Evolutionary conservation across 2,797 vertebrate genomes (phyloP).

Genomic region (Anisognathus igniventris): DNA sequence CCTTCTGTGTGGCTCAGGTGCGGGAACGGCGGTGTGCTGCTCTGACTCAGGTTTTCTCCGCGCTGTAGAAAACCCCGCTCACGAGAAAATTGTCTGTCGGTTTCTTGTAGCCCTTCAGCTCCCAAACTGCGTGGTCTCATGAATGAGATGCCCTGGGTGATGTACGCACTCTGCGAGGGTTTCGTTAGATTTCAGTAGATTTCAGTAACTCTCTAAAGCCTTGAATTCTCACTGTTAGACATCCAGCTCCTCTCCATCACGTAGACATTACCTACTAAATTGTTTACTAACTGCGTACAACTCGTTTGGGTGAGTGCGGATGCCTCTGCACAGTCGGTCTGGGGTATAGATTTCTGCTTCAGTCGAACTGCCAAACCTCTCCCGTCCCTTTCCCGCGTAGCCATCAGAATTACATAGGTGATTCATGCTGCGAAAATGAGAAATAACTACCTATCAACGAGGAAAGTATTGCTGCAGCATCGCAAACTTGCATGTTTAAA

Average conservation of each 20-base stretch:
- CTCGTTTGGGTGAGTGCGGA: background rate
- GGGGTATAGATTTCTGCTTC: background rate
- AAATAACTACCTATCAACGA: background rate
- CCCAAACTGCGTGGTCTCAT: background rate
- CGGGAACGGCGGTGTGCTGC: background rate
- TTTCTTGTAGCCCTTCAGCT: background rate
- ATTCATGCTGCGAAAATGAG: background rate
- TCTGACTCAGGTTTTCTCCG: slow-evolving; percentile 7
- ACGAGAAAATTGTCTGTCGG: background rate
- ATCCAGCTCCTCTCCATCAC: background rate
- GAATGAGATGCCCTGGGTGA: background rate
- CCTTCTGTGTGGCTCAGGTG: background rate
- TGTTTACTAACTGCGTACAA: slow-evolving; percentile 43
- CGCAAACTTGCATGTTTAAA: slow-evolving; percentile 42
- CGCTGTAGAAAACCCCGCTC: background rate
- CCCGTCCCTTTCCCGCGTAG: background rate
- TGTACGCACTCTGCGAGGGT: background rate
- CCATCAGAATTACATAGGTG: slow-evolving; percentile 1
- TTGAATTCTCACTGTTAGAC: background rate
- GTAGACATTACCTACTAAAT: background rate
- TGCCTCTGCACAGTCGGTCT: background rate
- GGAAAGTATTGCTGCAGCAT: slow-evolving; percentile 54
- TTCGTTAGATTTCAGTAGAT: background rate
- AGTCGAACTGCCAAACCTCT: background rate
- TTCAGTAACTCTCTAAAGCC: background rate